Evolutionary conservation across 2,113 vertebrate genomes (phyloP).

Genomic region (Sapajus apella): DNA sequence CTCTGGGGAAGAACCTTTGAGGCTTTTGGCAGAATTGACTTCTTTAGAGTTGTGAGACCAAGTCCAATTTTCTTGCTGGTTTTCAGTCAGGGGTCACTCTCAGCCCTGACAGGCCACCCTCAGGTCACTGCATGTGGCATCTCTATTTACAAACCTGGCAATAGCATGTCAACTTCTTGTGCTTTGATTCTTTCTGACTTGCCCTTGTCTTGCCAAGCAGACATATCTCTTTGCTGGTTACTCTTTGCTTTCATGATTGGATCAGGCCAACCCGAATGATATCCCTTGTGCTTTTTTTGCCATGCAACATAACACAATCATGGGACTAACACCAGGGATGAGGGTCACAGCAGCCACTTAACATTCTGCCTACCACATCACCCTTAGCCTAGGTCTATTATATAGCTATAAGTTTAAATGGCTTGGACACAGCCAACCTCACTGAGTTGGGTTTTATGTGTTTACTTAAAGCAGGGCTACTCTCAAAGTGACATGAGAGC

Average conservation of each 20-base stretch:
- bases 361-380: neutral
- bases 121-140: neutral
- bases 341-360: neutral
- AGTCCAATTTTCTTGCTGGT: neutral
- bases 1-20: neutral
- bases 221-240: neutral
- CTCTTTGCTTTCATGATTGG: neutral
- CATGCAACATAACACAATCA: neutral
- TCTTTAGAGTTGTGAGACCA: neutral
- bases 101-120: neutral
- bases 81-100: neutral
- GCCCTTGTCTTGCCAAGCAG: neutral
- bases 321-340: neutral
- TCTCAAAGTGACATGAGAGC: neutral
- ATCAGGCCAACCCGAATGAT: neutral
- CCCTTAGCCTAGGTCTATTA: neutral
- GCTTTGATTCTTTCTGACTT: neutral
- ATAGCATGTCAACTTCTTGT: too few species aligned
- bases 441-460: neutral
- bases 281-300: neutral
- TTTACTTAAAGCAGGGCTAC: neutral
- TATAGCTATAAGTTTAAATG: neutral
- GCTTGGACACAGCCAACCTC: neutral
- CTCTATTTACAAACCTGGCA: neutral
- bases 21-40: neutral